Evolutionary conservation across 2,888 invertebrate species (phyloP).

Genomic region (Sphecodes monilicornis): DNA sequence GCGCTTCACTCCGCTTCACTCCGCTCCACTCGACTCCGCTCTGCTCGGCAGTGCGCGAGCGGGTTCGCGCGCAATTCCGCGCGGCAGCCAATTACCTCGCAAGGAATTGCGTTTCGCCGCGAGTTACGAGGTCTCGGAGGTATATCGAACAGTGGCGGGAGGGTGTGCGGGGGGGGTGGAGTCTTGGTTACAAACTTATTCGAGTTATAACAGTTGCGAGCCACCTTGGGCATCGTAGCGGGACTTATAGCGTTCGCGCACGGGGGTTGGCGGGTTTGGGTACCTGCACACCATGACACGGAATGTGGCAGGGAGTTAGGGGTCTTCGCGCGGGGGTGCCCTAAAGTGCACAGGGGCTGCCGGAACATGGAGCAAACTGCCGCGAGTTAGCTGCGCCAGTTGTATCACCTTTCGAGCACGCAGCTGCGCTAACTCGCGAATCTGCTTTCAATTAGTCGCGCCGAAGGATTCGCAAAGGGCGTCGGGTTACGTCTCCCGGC

Average conservation of each 20-base stretch:
- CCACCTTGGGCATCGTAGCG: constrained; percentile 63
- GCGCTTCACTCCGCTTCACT: neutral
- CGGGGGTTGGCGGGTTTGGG: constrained; percentile 2
- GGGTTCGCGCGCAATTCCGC: constrained; percentile 41
- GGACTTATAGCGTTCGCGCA: constrained; percentile 17
- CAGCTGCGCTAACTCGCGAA: constrained; percentile 51
- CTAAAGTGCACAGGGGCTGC: constrained; percentile 47
- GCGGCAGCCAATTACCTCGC: constrained; percentile 64
- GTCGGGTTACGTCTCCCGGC: constrained; percentile 18
- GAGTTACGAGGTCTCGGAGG: constrained; percentile 59
- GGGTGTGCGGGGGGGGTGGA: constrained; percentile 15
- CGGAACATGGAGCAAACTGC: constrained; percentile 23
- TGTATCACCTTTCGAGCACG: constrained; percentile 54
- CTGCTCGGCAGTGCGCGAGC: neutral
- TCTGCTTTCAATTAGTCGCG: constrained; percentile 58
- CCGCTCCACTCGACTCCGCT: neutral
- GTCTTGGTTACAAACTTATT: constrained; percentile 67
- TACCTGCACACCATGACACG: constrained; percentile 3
- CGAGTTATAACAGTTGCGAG: constrained; percentile 67
- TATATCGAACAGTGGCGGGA: constrained; percentile 18
- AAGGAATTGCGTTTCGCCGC: constrained; percentile 57
- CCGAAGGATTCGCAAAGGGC: constrained; percentile 29
- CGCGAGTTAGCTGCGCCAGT: neutral
- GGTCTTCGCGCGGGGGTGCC: constrained; percentile 20
- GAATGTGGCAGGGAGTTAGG: neutral